Conservation (phyloP, 2,113 vertebrate species). For the Mohoua ochrocephala region DNA sequence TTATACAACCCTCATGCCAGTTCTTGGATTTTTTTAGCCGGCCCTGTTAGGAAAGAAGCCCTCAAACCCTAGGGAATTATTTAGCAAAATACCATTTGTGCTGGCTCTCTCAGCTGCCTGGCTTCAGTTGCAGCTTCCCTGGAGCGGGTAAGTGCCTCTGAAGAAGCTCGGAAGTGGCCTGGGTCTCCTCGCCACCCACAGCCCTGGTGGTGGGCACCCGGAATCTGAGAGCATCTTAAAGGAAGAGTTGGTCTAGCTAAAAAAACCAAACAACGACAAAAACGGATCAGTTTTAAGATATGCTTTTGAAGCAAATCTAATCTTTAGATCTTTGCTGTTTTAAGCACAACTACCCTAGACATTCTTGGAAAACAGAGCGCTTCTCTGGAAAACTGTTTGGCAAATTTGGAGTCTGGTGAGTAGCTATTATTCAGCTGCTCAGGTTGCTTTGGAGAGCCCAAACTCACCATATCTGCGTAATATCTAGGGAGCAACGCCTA, state of each 20-base stretch:
- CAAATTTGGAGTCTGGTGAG: background rate
- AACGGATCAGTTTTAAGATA: background rate
- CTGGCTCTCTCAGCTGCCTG: background rate
- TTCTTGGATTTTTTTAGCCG: background rate
- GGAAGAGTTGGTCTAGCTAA: background rate
- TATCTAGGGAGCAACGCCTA: background rate
- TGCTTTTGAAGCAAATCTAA: background rate
- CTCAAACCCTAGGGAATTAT: background rate
- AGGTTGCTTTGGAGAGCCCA: background rate
- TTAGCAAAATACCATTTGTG: background rate
- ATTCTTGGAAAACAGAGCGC: background rate
- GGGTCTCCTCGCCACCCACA: background rate
- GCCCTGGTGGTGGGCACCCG: background rate
- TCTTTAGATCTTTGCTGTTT: background rate
- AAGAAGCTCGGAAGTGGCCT: background rate
- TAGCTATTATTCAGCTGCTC: background rate
- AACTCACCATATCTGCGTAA: background rate
- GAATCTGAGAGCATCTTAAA: background rate
- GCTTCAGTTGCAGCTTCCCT: background rate
- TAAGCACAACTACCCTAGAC: background rate
- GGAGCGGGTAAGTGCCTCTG: background rate
- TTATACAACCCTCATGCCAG: background rate
- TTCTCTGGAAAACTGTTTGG: background rate
- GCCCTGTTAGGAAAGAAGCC: background rate
- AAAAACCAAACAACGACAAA: background rate